Evolutionary conservation across 2,113 vertebrate species (phyloP), one percentile per base, ranked within the genome.

Genomic region (Benitochromis conjunctus): DNA sequence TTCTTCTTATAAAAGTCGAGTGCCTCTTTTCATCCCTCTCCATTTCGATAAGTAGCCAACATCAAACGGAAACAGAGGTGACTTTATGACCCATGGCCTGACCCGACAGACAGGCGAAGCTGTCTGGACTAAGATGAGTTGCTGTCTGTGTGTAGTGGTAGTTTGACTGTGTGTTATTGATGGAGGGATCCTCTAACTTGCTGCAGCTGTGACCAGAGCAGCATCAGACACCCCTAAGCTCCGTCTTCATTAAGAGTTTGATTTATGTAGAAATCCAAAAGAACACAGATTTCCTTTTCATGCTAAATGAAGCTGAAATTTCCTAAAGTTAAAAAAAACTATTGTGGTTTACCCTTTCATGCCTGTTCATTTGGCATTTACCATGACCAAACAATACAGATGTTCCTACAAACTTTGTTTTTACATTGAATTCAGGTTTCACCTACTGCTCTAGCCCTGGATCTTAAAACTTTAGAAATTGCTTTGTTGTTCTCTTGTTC

Each of bases 61-160:
- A 90, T 96, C 91, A 94, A 94, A 94, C 79, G 57, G 83, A 82
- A 88, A 79, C 55, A 11, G 74, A 74, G 89, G 90, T 80, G 91
- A 93, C 92, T 94, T 94, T 90, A 94, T 36, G 51, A 85, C 88
- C 48, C 92, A 81, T 57, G 84, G 86, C 80, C 85, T 77, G 89
- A 89, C 79, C 91, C 46, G 86, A 58, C 81, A 53, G 87, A 54
- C 81, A 81, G 86, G 94, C 90, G 57, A 83, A 90, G 91, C 79
- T 10, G 85, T 92, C 91, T 92, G 91, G 91, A 81, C 10, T 5
- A n/a, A 83, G 88, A 89, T 81, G 90, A 86, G 92, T 90, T 89
- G 83, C 85, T 34, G 82, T 66, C 62, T 88, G 85, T 48, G 69
- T 60, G 82, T 82, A 80, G 79, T 82, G 79, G 80, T 82, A 11